Evolutionary conservation across 92 coral and sea anemone species (phyloP).

Genomic region (Palythoa grandis): DNA sequence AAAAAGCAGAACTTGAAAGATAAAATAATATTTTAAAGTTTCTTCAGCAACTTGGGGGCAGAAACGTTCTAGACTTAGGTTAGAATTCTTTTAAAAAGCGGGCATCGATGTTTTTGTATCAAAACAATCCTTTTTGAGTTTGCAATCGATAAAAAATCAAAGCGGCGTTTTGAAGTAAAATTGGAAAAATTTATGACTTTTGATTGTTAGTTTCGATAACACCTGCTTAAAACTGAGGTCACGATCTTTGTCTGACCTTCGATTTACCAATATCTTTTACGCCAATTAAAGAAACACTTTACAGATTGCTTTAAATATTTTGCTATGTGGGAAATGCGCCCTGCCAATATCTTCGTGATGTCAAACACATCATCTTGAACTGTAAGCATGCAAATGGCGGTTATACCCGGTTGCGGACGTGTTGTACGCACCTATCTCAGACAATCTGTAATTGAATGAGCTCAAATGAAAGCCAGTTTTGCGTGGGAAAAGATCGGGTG

Average conservation of each 20-base stretch:
- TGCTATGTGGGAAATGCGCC: slow-evolving; percentile 10
- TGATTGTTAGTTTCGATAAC: slow-evolving; percentile 18
- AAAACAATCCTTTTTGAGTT: neutral
- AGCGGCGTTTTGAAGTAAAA: neutral
- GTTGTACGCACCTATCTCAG: neutral
- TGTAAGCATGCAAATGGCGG: neutral
- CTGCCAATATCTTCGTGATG: neutral
- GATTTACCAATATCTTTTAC: neutral
- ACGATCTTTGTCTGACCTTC: neutral
- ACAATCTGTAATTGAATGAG: slow-evolving; percentile 3
- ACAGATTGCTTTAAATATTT: neutral
- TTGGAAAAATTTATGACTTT: neutral
- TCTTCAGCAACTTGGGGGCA: neutral
- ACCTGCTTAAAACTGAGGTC: slow-evolving; percentile 7
- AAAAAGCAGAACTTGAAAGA: neutral
- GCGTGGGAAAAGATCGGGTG: neutral
- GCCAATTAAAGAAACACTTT: slow-evolving; percentile 4
- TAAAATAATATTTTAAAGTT: neutral
- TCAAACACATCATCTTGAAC: neutral
- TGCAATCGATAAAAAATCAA: neutral
- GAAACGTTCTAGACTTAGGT: neutral
- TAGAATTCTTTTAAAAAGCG: neutral
- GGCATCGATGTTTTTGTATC: neutral
- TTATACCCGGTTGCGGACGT: neutral
- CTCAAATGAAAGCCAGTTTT: slow-evolving; percentile 20